Conservation (phyloP, 2,888 invertebrate species). For the Trissonchulus sp. region DNA sequence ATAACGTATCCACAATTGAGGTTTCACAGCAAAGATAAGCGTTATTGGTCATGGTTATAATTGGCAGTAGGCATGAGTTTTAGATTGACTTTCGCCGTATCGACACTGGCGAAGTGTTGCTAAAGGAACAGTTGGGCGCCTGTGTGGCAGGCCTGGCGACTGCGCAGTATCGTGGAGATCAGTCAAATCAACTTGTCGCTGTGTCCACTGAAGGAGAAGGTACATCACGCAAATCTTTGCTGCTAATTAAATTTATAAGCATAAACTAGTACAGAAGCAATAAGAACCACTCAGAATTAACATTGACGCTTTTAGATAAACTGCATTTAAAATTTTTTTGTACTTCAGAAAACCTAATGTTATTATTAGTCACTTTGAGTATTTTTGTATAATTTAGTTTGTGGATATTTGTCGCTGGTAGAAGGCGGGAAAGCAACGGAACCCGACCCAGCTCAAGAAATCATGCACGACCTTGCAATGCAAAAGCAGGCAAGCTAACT, state of each 20-base stretch:
- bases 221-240: no score
- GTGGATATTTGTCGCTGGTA: constrained; percentile 56
- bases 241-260: no score
- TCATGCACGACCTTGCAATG: constrained; percentile 70
- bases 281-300: no score
- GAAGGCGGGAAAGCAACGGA: constrained; percentile 56
- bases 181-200: constrained; percentile 70
- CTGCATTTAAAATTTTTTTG: not conserved
- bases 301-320: not conserved
- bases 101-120: constrained; percentile 70
- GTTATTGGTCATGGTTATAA: no score
- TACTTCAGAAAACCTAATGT: not conserved
- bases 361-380: not conserved
- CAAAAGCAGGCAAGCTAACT: constrained; percentile 68
- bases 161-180: constrained; percentile 74
- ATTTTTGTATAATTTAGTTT: constrained; percentile 50
- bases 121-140: constrained; percentile 65
- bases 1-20: no score
- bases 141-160: constrained; percentile 72
- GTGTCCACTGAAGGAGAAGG: constrained; percentile 78
- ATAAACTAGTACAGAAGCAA: no score
- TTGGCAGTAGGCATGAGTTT: no score
- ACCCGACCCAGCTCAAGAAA: constrained; percentile 63
- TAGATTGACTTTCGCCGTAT: constrained; percentile 65
- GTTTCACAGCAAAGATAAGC: no score